Evolutionary conservation across 2,113 vertebrate species (phyloP).

Genomic region (Circaetus cinerascens): DNA sequence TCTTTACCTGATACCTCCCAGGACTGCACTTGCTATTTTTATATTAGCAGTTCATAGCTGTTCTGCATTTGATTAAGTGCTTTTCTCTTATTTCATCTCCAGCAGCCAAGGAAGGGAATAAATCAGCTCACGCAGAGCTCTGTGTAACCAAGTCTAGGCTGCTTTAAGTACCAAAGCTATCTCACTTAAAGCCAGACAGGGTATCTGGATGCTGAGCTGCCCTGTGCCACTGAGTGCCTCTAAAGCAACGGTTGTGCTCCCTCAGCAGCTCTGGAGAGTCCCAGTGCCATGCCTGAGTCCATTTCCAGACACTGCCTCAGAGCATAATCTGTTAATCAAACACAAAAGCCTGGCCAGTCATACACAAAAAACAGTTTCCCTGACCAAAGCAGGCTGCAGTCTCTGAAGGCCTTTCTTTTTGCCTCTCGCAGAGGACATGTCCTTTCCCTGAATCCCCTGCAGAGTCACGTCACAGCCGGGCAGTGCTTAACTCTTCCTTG

Average conservation of each 20-base stretch:
- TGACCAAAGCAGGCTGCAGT: not conserved
- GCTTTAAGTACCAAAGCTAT: not conserved
- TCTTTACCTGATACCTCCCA: not conserved
- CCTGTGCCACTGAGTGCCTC: not conserved
- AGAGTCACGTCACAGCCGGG: not conserved
- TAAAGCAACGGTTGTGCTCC: not conserved
- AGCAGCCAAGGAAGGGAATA: not conserved
- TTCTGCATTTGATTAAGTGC: not conserved
- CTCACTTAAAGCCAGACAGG: not conserved
- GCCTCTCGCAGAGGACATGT: rapidly evolving
- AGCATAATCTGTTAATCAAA: not conserved
- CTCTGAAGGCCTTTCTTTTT: not conserved
- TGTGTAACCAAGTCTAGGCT: not conserved
- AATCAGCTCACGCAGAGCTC: not conserved
- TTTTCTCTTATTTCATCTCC: not conserved
- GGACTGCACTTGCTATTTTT: not conserved
- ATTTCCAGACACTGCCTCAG: not conserved
- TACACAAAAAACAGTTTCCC: not conserved
- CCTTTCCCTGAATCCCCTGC: not conserved
- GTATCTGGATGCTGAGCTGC: not conserved
- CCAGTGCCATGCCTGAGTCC: not conserved
- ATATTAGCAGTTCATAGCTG: not conserved
- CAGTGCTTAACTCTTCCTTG: not conserved
- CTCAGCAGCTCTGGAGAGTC: not conserved
- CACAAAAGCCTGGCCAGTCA: not conserved